Evolutionary conservation across 2,888 invertebrate genomes (phyloP), one percentile per base, ranked within the genome.

Genomic region (Mythimna albipuncta): DNA sequence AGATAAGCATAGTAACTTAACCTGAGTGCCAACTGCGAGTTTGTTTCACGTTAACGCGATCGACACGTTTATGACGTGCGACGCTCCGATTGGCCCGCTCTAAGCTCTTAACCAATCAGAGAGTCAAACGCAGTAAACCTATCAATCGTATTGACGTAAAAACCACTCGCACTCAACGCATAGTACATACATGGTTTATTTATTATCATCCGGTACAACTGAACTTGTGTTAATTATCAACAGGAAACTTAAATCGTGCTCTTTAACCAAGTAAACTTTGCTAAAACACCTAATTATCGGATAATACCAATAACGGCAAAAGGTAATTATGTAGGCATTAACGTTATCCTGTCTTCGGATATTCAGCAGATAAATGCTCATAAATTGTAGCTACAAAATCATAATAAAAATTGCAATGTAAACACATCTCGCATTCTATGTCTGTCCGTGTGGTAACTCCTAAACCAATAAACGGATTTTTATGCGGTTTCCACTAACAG

Each of bases 171-270:
- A 5, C 5, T 44, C 44, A 13, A 44, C 44, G 11, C 11, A 44
- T 2, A 44, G 4, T 16, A n/a, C 9, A 35, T 3, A 6, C 7
- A 35, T 5, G 35, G 9, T 0, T 6, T 54, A n/a, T 64, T 54
- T 58, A 75, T 64, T 50, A 6, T n/a, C 41, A 65, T 64, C 72
- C 75, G 50, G 47, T 75, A 66, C 41, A 35, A 69, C 19, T 58
- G 0, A n/a, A 44, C 11, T 6, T 2, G 6, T 13, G 32, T 41
- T 58, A 35, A 66, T 52, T 38, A 44, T 5, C 10, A 10, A 58
- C 64, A 65, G 75, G 66, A 73, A 75, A 66, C 50, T 50, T 65
- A 44, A 73, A 76, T 76, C 35, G 52, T 35, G 35, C 16, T 65
- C 3, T 32, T 47, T 44, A 55, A 57, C 41, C 13, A 35, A 44